Percentiles rank a stretch among this genome's conserved stretches.
Conservation (phyloP, 1,140 invertebrate species). For the Drosophila pseudoobscura region DNA sequence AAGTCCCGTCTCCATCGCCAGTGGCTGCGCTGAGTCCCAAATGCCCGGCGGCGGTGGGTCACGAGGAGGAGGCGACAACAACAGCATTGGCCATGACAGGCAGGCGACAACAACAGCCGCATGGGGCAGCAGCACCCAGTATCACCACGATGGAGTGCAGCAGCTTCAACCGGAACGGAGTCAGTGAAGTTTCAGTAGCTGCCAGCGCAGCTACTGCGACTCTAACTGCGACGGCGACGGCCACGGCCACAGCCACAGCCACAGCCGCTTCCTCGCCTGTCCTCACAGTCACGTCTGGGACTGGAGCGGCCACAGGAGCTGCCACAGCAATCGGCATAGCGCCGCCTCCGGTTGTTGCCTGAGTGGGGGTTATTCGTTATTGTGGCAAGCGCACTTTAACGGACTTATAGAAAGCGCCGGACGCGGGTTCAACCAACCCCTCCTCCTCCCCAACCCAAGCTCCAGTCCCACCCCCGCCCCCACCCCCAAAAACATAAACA, state of each 20-base stretch:
- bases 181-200: slow-evolving; percentile 1
- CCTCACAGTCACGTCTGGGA: slow-evolving; percentile 9
- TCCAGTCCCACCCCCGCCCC: not conserved
- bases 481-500: slow-evolving; percentile 11
- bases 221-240: slow-evolving; percentile 16
- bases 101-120: slow-evolving; percentile 18
- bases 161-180: slow-evolving; percentile 28
- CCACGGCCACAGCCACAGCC: slow-evolving; percentile 7
- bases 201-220: slow-evolving; percentile 9
- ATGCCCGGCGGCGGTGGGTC: not conserved
- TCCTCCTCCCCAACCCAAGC: not conserved
- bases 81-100: not conserved
- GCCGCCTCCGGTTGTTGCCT: slow-evolving; percentile 80
- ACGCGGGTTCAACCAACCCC: slow-evolving; percentile 36
- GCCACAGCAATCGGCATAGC: slow-evolving; percentile 63
- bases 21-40: slow-evolving; percentile 34
- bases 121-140: slow-evolving; percentile 5
- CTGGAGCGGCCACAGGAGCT: slow-evolving; percentile 9
- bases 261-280: slow-evolving; percentile 9
- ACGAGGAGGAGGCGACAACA: slow-evolving; percentile 3
- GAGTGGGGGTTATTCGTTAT: slow-evolving; percentile 83
- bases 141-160: slow-evolving; percentile 60
- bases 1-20: not conserved
- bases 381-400: slow-evolving; percentile 78
- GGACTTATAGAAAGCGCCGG: slow-evolving; percentile 77